Base-by-base conservation (phyloP, 2,797 vertebrate genomes). In the Sebastes alutus region DNA sequence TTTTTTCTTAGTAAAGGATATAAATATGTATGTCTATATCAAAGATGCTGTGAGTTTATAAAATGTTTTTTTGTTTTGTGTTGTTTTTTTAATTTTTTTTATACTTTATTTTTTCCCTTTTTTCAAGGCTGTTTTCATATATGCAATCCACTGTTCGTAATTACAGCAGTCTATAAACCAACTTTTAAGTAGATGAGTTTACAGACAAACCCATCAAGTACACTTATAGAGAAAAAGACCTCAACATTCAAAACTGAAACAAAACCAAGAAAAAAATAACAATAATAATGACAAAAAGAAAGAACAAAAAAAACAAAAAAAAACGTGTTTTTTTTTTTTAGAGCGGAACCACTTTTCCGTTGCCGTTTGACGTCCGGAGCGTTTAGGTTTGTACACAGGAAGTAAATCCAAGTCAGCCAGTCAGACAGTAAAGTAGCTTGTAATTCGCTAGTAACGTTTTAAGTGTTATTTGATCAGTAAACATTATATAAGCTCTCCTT, bases 321-420 rank as follows among this genome's bases (percentile, higher is more conserved):
- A 38, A 13, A 38, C 4, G 35, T 38, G 35, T 38, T 38, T 12
- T 20, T 4, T 13, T 20, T 16, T 1, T 3, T 23, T 4, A 30
- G 13, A 71, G n/a, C 81, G 89, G 84, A 91, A 89, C 85, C 1
- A 16, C 23, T 60, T 7, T 52, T 30, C 55, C 13, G 20, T 16
- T 2, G 35, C 5, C 2, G 0, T 35, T 23, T 3, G 12, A 58
- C 9, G 7, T 8, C 72, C 89, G 92, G 92, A 86, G 11, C 6
- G 16, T 75, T 90, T 77, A 89, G 27, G 2, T 16, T 16, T 82
- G 61, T 25, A 93, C 93, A 93, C 94, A 91, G 95, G 94, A 96
- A 95, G 89, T 91, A 59, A n/a, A 75, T 75, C 73, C 61, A 27
- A 87, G 72, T 64, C 69, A 83, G 33, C 35, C 42, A 60, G 70